These are phyloP conservation scores for Rhopalosiphum maidis DNA, from an alignment of 1,140 invertebrate species.

Conservation along the genomic window DNA sequence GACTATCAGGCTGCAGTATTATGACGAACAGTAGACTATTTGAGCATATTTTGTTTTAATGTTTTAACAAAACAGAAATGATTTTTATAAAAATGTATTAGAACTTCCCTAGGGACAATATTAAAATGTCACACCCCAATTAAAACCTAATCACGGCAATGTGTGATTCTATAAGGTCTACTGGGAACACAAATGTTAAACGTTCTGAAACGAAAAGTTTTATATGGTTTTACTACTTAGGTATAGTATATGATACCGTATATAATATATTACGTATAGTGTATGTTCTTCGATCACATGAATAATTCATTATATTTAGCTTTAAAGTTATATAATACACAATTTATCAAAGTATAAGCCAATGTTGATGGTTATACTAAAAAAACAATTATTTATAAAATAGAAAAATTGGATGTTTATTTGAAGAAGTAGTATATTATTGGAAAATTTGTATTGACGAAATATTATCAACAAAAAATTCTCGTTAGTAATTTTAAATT, in stretches of 20 bases:
- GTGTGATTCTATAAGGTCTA: neutral
- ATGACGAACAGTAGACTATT: neutral
- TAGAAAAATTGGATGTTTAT: neutral
- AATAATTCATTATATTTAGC: neutral
- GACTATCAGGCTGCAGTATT: neutral
- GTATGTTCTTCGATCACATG: neutral
- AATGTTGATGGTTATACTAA: neutral
- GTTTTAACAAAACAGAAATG: neutral
- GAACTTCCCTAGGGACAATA: too few species aligned
- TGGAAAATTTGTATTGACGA: neutral
- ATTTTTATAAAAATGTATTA: neutral
- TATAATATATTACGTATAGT: neutral
- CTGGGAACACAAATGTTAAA: neutral
- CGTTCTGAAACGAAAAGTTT: neutral
- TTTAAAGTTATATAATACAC: neutral
- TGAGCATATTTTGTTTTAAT: neutral
- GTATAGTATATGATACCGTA: neutral
- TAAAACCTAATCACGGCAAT: neutral
- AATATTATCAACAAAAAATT: neutral
- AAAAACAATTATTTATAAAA: neutral
- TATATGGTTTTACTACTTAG: neutral
- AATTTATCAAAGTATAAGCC: neutral
- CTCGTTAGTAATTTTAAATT: neutral
- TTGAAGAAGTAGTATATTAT: neutral
- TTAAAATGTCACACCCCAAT: neutral